Base-by-base conservation (phyloP, 2,797 vertebrate species). In the Enteromius viviparus region DNA sequence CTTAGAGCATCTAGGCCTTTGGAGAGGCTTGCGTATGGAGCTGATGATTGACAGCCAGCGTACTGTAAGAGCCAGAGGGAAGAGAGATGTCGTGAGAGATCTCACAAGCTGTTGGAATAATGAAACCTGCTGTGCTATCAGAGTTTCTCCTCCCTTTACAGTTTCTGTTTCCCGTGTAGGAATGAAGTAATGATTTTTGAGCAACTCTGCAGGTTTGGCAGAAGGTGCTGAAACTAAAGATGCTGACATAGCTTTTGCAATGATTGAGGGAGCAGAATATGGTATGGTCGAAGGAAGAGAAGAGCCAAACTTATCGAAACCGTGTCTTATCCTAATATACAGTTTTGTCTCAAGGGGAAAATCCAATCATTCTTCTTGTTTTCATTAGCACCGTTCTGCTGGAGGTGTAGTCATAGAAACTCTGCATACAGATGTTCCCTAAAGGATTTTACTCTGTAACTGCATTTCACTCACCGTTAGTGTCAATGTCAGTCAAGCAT, bases 31-130 rank as follows among this genome's bases (percentile, higher is more conserved):
- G 55, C 0, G 8, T n/a, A 19, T 72, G 23, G 34, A 45, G 45
- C 49, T 17, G 45, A 69, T 84, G 79, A 87, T 76, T 88, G 85
- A 74, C 85, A 84, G 72, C 34, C 66, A 37, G 40, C 14, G 5
- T 80, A 82, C 65, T 68, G 82, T 77, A 60, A 82, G 78, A 82
- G 60, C 79, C 72, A 81, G 58, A 74, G 58, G 78, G 78, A 62
- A 77, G 23, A 65, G 69, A 69, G 60, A 76, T 86, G 78, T 58
- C 32, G 34, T 85, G 70, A 37, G 47, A 80, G 65, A 81, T 71
- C 76, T 45, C 29, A 8, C 9, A 26, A 64, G 34, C 58, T 53
- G 23, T 68, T 78, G 34, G 72, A 78, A 70, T 78, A 79, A 78
- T 84, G 69, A 71, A 83, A 80, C 76, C 32, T 77, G 60, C 55